Conservation (phyloP, 2,888 invertebrate species). For the Drosophila buzzatii region DNA sequence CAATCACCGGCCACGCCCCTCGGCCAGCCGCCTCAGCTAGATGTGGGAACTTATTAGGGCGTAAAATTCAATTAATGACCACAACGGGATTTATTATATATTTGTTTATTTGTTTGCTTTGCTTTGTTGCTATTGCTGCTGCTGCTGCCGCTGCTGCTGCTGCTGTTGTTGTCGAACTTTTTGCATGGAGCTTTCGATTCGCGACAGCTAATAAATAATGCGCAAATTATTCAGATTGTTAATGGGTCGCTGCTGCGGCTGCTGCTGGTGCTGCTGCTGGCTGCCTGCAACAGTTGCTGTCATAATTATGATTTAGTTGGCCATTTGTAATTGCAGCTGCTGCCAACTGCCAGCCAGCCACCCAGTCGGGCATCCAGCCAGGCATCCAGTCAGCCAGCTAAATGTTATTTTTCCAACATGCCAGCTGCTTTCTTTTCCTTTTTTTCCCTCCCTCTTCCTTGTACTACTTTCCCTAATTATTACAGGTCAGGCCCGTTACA, state of each 20-base stretch:
- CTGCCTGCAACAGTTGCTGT: slow-evolving; percentile 61
- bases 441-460: neutral
- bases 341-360: slow-evolving; percentile 4
- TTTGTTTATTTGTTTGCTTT: slow-evolving; percentile 23
- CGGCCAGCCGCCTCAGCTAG: neutral
- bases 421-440: neutral
- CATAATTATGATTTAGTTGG: slow-evolving; percentile 72
- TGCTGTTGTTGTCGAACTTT: slow-evolving; percentile 39
- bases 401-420: slow-evolving; percentile 6
- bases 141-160: slow-evolving; percentile 10
- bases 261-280: slow-evolving; percentile 28
- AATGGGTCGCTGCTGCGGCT: slow-evolving; percentile 49
- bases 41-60: slow-evolving; percentile 56
- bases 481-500: slow-evolving; percentile 1
- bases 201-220: slow-evolving; percentile 68
- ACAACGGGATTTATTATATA: slow-evolving; percentile 41
- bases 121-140: slow-evolving; percentile 1
- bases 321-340: slow-evolving; percentile 49
- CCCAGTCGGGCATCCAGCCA: neutral
- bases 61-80: slow-evolving; percentile 70
- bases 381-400: neutral
- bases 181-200: slow-evolving; percentile 38
- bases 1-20: slow-evolving; percentile 42
- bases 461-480: slow-evolving; percentile 33
- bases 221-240: slow-evolving; percentile 67